These are phyloP conservation scores for Monopis laevigella DNA, from an alignment of 2,888 invertebrate genomes.

Conservation along the genomic window DNA sequence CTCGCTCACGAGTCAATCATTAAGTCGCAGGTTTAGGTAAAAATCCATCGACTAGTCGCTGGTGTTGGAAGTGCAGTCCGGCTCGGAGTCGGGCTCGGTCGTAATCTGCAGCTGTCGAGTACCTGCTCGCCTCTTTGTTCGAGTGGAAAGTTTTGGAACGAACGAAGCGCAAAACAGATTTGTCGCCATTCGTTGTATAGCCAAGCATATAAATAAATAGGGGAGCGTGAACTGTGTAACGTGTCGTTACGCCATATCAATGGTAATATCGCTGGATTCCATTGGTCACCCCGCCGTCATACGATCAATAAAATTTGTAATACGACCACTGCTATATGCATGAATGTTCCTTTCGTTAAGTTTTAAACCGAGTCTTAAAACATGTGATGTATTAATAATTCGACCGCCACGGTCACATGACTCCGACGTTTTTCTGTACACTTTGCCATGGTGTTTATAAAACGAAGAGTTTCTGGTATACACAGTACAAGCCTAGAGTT, in stretches of 20 bases:
- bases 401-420: too few relatives aligned
- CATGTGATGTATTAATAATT: too few relatives aligned
- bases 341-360: too few relatives aligned
- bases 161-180: conserved; percentile 32
- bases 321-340: too few relatives aligned
- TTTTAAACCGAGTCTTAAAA: too few relatives aligned
- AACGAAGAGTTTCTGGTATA: too few relatives aligned
- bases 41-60: conserved; percentile 6
- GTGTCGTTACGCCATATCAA: conserved; percentile 2
- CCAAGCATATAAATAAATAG: conserved; percentile 5
- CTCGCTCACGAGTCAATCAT: not conserved
- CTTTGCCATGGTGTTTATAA: too few relatives aligned
- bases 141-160: conserved; percentile 41
- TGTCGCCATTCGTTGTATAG: conserved; percentile 32
- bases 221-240: conserved; percentile 7
- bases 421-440: too few relatives aligned
- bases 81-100: conserved; percentile 26
- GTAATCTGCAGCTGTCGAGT: conserved; percentile 53
- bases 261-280: too few relatives aligned
- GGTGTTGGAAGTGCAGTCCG: conserved; percentile 16
- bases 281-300: too few relatives aligned
- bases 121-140: conserved; percentile 55
- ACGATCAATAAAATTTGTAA: too few relatives aligned
- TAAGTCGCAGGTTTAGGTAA: not conserved
- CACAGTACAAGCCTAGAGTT: too few relatives aligned